Percentiles rank a stretch among this genome's conserved stretches.
Evolutionary conservation across 2,888 invertebrate species (phyloP).

Genomic region (Maniola hyperantus): DNA sequence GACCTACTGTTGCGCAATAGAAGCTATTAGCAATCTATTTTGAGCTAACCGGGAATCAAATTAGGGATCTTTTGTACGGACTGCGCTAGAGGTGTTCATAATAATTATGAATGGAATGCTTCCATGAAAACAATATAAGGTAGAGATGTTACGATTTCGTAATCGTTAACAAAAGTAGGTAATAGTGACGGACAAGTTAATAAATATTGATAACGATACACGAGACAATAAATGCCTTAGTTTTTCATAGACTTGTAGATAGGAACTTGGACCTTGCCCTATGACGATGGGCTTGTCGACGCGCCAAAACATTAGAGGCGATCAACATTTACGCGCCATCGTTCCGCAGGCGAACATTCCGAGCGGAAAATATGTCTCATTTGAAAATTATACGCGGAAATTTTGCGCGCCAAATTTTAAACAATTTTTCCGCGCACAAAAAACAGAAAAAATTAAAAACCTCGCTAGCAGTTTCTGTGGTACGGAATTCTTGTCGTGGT

Average conservation of each 20-base stretch:
- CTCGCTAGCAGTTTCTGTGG: constrained; percentile 14
- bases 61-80: background rate
- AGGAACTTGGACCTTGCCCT: constrained; percentile 69
- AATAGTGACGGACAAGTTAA: background rate
- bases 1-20: background rate
- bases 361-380: constrained; percentile 65
- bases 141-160: background rate
- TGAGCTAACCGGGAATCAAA: background rate
- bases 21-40: background rate
- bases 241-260: constrained; percentile 16
- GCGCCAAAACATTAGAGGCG: constrained; percentile 62
- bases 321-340: constrained; percentile 58
- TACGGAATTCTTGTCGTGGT: constrained; percentile 48
- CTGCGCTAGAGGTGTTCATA: background rate
- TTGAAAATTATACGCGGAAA: constrained; percentile 76
- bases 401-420: constrained; percentile 66
- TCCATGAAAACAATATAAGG: background rate
- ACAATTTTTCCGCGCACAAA: constrained; percentile 44
- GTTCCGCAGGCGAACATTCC: constrained; percentile 59
- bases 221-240: constrained; percentile 1
- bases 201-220: constrained; percentile 14
- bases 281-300: constrained; percentile 52
- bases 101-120: background rate
- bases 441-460: constrained; percentile 48
- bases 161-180: constrained; percentile 5